Evolutionary conservation across 92 coral and sea anemone genomes (phyloP), one percentile per base, ranked within the genome.

Genomic region (Actinernus sp.): DNA sequence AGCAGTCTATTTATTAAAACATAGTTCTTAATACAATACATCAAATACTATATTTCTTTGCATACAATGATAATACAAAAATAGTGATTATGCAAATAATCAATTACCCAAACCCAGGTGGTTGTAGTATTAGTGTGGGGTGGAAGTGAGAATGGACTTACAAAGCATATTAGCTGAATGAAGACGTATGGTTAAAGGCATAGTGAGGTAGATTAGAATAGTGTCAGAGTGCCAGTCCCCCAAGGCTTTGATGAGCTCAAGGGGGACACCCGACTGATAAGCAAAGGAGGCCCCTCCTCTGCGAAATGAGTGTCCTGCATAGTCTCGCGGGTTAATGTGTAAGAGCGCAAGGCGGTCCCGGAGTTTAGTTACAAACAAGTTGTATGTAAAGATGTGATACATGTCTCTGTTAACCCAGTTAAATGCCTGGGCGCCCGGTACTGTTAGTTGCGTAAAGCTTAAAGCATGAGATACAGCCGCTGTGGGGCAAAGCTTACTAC

Each of bases 241-340:
- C 24, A 59, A 53, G 45, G 64, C 70, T 28, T 73, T 50, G 20
- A 73, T 73, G 18, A 73, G 59, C 31, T 60, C 68, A 17, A 59
- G 34, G 11, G 71, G 49, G 28, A 73, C 46, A 20, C 71, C 71
- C 2, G 67, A 52, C 2, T 61, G 67, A 40, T 63, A 58, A 10
- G 80, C 80, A 73, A 45, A 73, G 25, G 79, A 43, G 46, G 68
- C 79, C 32, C 68, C 68, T 14, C 68, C 58, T 31, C 69, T 7
- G 37, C 68, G 79, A 31, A 71, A 71, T 19, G 79, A 71, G 55
- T 55, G 65, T 3, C 65, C 65, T 11, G 77, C 63, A 30, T 56
- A 71, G 11, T 18, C 4, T 25, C 20, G 12, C 31, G 80, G 39
- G n/a, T 20, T n/a, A 11, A 73, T 17, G 13, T 61, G 34, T 11